These are phyloP conservation scores for Microctonus aethiopoides DNA, from an alignment of 2,888 invertebrate species.

Conservation along the genomic window DNA sequence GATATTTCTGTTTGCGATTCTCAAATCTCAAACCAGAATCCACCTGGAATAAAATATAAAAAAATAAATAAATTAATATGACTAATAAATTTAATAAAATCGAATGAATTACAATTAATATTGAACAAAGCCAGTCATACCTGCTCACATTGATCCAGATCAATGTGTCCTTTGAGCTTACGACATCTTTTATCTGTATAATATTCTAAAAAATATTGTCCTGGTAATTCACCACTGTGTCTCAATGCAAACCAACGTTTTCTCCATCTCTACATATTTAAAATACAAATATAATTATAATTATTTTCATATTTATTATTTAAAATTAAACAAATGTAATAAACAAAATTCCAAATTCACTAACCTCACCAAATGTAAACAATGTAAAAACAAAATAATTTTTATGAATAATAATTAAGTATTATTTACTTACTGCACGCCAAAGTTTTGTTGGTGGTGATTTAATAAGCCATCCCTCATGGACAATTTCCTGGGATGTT, in stretches of 20 bases:
- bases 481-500: conserved; percentile 78
- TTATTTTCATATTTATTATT: neutral
- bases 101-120: neutral
- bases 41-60: conserved; percentile 69
- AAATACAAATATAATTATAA: conserved; percentile 22
- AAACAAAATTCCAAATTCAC: conserved; percentile 8
- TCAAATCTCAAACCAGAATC: conserved; percentile 89
- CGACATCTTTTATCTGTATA: conserved; percentile 88
- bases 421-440: conserved; percentile 84
- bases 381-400: conserved; percentile 33
- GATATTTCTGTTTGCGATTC: conserved; percentile 82
- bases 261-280: conserved; percentile 86
- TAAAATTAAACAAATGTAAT: too few species aligned
- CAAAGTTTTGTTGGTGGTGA: conserved; percentile 94
- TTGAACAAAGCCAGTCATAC: conserved; percentile 67
- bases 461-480: conserved; percentile 95
- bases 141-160: conserved; percentile 96
- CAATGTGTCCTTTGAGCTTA: conserved; percentile 88
- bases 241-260: conserved; percentile 93
- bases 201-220: conserved; percentile 93
- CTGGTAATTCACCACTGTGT: conserved; percentile 91
- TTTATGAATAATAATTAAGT: conserved; percentile 17
- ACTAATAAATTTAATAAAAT: neutral
- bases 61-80: neutral
- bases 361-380: conserved; percentile 32